These are phyloP conservation scores for Mastomys natalensis DNA, from an alignment of 2,113 vertebrate genomes.

Conservation along the genomic window DNA sequence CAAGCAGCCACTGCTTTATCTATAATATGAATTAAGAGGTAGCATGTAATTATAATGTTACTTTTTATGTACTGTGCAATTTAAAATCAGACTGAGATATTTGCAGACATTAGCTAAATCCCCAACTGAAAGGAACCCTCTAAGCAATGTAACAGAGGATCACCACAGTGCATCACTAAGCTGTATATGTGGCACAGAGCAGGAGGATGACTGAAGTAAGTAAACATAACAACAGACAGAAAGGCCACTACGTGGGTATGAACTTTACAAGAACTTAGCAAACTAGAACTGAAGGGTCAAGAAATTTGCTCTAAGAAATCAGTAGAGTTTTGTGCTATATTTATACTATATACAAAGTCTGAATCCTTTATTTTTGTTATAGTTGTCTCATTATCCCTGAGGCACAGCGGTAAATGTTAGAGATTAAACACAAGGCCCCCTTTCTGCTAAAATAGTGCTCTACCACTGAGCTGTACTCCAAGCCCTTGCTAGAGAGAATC, in stretches of 20 bases:
- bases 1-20: neutral
- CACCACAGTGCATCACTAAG: neutral
- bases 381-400: neutral
- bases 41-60: neutral
- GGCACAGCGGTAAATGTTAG: accelerated
- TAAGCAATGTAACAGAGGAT: neutral
- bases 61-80: neutral
- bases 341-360: neutral
- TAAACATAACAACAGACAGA: neutral
- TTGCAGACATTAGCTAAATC: conserved; percentile 12
- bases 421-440: neutral
- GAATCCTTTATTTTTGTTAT: neutral
- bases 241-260: neutral
- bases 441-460: too few relatives aligned
- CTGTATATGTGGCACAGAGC: neutral
- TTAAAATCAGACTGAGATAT: conserved; percentile 48
- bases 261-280: neutral
- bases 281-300: neutral
- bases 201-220: neutral
- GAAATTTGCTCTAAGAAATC: neutral
- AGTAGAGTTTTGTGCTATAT: neutral
- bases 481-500: neutral
- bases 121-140: neutral
- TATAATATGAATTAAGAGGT: neutral
- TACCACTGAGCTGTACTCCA: too few relatives aligned